Percentiles rank a stretch among this genome's conserved stretches.
phyloP scores from a whole-genome alignment of 2,113 vertebrate species.

The Hippolais icterina region DNA sequence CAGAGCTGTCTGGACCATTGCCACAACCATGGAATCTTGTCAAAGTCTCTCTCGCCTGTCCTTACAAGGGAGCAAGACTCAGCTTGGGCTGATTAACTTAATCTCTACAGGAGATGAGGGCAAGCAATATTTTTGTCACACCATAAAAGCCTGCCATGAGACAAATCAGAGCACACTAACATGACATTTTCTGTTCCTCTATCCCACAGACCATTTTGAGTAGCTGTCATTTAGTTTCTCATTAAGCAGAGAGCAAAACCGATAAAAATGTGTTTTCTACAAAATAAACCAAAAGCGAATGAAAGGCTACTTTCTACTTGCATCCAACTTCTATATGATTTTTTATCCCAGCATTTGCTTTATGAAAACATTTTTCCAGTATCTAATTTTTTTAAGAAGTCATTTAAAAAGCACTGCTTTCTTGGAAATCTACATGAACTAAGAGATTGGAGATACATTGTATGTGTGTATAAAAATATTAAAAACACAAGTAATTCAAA shows the following conservation, averaged over 20 bases:
- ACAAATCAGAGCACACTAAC: neutral
- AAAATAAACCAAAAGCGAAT: neutral
- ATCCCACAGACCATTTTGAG: neutral
- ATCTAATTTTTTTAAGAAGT: neutral
- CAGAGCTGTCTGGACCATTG: conserved; percentile 10
- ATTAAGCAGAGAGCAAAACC: neutral
- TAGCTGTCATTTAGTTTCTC: neutral
- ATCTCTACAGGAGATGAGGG: neutral
- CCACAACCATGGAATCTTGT: conserved; percentile 12
- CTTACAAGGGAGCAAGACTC: conserved; percentile 44
- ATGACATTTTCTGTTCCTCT: neutral
- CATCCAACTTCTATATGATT: neutral
- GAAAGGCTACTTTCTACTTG: neutral
- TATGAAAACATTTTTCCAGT: neutral
- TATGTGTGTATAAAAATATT: neutral
- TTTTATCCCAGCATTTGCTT: neutral
- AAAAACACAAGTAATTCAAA: neutral
- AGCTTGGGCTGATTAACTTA: conserved; percentile 25
- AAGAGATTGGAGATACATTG: neutral
- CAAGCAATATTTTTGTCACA: neutral
- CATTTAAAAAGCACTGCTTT: neutral
- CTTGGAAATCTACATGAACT: neutral
- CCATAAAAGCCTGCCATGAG: neutral
- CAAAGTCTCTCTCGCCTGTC: conserved; percentile 27
- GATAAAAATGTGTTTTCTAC: neutral